These are phyloP conservation scores for Acanthosoma haemorrhoidale DNA, from an alignment of 2,888 invertebrate genomes.

Conservation along the genomic window DNA sequence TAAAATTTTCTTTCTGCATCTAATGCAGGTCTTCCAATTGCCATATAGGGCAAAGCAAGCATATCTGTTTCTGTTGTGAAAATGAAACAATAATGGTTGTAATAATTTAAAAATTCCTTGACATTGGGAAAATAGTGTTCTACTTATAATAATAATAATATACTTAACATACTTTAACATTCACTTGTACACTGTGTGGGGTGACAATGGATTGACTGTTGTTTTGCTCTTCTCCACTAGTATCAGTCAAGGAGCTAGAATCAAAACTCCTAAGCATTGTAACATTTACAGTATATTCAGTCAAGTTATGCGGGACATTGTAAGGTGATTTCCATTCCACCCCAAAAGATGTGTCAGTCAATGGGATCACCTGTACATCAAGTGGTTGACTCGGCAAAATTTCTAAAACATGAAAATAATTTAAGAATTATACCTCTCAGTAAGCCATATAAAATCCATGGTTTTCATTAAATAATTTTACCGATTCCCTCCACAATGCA, in stretches of 20 bases:
- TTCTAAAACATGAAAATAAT: constrained; percentile 49
- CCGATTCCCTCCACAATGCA: constrained; percentile 77
- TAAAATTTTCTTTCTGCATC: too few relatives aligned
- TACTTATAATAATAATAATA: too few relatives aligned
- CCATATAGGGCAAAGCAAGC: too few relatives aligned
- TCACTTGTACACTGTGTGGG: constrained; percentile 48
- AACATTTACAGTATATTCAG: constrained; percentile 64
- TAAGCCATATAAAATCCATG: not conserved
- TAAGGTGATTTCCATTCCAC: constrained; percentile 65
- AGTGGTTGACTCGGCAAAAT: constrained; percentile 70
- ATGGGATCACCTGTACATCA: constrained; percentile 64
- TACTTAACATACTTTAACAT: constrained; percentile 47
- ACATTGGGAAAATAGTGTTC: too few relatives aligned
- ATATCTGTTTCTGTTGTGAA: too few relatives aligned
- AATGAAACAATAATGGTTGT: too few relatives aligned
- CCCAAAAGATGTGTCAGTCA: constrained; percentile 65
- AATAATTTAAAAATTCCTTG: too few relatives aligned
- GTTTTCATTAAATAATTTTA: constrained; percentile 43
- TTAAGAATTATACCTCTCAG: not conserved
- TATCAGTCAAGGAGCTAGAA: constrained; percentile 41
- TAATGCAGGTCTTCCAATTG: too few relatives aligned
- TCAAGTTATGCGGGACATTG: constrained; percentile 59
- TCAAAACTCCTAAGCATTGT: constrained; percentile 67
- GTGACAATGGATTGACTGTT: constrained; percentile 44
- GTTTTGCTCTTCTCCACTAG: constrained; percentile 44